These are phyloP conservation scores for Drosophila limbata DNA, from an alignment of 2,888 invertebrate genomes.

Conservation along the genomic window DNA sequence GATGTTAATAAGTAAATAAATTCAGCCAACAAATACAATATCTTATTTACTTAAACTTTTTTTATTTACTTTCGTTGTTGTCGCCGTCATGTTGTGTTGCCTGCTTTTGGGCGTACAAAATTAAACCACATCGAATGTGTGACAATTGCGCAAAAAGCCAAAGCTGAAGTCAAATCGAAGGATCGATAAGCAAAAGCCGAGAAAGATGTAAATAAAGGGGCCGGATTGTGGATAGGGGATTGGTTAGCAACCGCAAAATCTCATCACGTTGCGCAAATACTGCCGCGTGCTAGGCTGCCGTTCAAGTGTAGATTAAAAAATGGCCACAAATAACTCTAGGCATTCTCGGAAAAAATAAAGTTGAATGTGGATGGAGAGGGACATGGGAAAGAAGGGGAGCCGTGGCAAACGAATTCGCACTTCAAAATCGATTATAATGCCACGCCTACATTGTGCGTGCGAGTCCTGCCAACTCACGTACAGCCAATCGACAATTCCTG, in stretches of 20 bases:
- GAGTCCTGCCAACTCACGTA: slow-evolving; percentile 74
- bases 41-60: no score
- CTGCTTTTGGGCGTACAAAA: slow-evolving; percentile 49
- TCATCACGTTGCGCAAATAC: slow-evolving; percentile 80
- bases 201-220: slow-evolving; percentile 74
- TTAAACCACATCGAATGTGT: slow-evolving; percentile 42
- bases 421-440: slow-evolving; percentile 75
- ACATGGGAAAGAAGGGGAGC: slow-evolving; percentile 46
- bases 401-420: slow-evolving; percentile 57
- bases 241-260: slow-evolving; percentile 74
- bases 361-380: neutral
- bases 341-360: slow-evolving; percentile 7
- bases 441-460: slow-evolving; percentile 42
- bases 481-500: slow-evolving; percentile 67
- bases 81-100: slow-evolving; percentile 52
- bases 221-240: slow-evolving; percentile 43
- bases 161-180: slow-evolving; percentile 37
- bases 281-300: slow-evolving; percentile 68
- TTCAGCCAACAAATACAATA: no score
- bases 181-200: slow-evolving; percentile 68
- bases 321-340: slow-evolving; percentile 76
- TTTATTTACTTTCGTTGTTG: slow-evolving; percentile 20
- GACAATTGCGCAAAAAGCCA: slow-evolving; percentile 32
- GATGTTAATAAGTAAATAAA: no score
- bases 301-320: slow-evolving; percentile 81